Evolutionary conservation across 2,888 invertebrate species (phyloP).

Genomic region (Apomyelois bistriatella): DNA sequence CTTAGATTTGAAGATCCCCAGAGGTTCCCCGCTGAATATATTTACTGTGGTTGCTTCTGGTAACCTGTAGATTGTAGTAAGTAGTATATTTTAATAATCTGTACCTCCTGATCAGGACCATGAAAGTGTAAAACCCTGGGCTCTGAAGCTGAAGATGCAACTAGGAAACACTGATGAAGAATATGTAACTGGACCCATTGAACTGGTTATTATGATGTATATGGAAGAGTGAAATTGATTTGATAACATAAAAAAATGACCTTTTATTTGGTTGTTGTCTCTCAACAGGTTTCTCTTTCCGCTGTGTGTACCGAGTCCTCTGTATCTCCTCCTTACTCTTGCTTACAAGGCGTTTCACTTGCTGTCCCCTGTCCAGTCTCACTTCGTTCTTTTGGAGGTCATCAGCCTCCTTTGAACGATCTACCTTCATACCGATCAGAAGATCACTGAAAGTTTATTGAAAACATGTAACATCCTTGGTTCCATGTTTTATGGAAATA

Average conservation of each 20-base stretch:
- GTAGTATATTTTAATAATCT: too few relatives aligned
- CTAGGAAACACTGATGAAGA: too few relatives aligned
- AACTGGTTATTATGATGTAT: too few relatives aligned
- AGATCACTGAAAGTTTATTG: conserved; percentile 78
- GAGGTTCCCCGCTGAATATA: conserved; percentile 80
- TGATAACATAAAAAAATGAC: conserved; percentile 15
- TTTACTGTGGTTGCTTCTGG: conserved; percentile 69
- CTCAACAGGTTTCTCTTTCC: conserved; percentile 24
- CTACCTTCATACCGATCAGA: conserved; percentile 88
- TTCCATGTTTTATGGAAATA: too few relatives aligned
- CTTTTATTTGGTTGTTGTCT: conserved; percentile 18
- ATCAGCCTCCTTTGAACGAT: conserved; percentile 69
- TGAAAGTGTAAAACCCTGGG: too few relatives aligned
- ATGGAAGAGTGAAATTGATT: too few relatives aligned
- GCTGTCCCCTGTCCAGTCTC: conserved; percentile 58
- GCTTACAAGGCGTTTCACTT: conserved; percentile 72
- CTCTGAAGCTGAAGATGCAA: too few relatives aligned
- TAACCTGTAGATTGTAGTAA: neutral
- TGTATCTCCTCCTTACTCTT: conserved; percentile 38
- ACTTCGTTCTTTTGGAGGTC: conserved; percentile 41
- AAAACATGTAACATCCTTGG: too few relatives aligned
- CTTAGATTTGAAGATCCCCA: conserved; percentile 82
- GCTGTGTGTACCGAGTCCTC: conserved; percentile 40
- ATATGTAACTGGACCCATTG: too few relatives aligned
- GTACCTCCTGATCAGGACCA: too few relatives aligned